These are phyloP conservation scores for Oenanthe oenanthe DNA, from an alignment of 2,113 vertebrate genomes.

Conservation along the genomic window DNA sequence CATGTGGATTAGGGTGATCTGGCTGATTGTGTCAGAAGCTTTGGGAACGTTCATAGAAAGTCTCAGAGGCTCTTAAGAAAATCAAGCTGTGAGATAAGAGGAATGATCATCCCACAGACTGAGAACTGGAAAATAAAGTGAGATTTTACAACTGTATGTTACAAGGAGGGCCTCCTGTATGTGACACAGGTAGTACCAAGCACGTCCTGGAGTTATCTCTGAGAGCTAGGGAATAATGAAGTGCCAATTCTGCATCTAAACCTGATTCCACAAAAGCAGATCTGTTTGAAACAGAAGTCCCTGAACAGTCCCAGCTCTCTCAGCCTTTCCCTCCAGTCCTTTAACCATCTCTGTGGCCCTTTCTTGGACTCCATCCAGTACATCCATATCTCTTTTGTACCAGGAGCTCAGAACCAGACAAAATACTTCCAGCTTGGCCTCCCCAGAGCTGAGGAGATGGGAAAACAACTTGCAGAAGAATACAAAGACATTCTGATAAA, in stretches of 20 bases:
- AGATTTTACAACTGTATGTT: not conserved
- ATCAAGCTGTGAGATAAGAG: conserved; percentile 2
- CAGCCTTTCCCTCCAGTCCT: not conserved
- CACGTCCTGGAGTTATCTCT: not conserved
- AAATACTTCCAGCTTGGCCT: not conserved
- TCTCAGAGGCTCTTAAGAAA: conserved; percentile 19
- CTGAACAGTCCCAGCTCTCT: not conserved
- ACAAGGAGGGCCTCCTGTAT: not conserved
- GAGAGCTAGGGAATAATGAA: not conserved
- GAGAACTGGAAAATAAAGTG: not conserved
- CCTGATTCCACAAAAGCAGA: not conserved
- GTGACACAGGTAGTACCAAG: not conserved
- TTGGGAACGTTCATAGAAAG: not conserved
- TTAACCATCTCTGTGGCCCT: not conserved
- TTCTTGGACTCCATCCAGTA: not conserved
- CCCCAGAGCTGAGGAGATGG: not conserved
- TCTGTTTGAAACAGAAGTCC: not conserved
- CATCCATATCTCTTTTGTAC: not conserved
- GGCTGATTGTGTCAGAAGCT: not conserved
- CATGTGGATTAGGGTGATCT: conserved; percentile 27
- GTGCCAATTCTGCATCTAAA: not conserved
- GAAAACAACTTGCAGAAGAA: not conserved
- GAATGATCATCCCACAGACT: not conserved
- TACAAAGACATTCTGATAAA: not conserved
- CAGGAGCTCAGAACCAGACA: not conserved